These are phyloP conservation scores for Rhynchophorus ferrugineus DNA, from an alignment of 1,140 invertebrate species.

Conservation along the genomic window DNA sequence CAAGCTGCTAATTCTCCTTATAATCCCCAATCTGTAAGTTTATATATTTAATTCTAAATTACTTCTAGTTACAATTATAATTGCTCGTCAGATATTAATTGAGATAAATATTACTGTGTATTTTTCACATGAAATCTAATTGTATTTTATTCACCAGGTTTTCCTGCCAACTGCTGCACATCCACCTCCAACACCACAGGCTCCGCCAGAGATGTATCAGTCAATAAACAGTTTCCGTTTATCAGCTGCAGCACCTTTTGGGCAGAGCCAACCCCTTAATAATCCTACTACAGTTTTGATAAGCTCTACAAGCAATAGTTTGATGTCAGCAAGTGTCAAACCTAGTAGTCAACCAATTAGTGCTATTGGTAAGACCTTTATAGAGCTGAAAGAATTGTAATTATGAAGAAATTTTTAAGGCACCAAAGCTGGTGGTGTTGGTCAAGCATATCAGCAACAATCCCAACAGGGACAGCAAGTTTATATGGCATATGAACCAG, in stretches of 20 bases:
- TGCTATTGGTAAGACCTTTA: conserved; percentile 55
- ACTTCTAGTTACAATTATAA: background rate
- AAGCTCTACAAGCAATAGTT: conserved; percentile 76
- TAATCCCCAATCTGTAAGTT: conserved; percentile 51
- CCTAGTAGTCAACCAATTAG: conserved; percentile 75
- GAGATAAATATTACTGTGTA: no score
- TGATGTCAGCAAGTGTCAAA: conserved; percentile 85
- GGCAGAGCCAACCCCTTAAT: conserved; percentile 69
- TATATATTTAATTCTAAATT: conserved; percentile 29
- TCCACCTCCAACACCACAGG: conserved; percentile 45
- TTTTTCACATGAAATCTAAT: no score
- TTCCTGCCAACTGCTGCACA: conserved; percentile 56
- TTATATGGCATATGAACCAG: conserved; percentile 38
- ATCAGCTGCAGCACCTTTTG: conserved; percentile 56
- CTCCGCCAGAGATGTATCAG: conserved; percentile 72
- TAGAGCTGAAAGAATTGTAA: background rate
- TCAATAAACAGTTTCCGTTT: conserved; percentile 50
- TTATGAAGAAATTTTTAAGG: conserved; percentile 20
- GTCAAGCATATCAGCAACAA: conserved; percentile 40
- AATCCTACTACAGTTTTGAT: conserved; percentile 82
- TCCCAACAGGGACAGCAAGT: conserved; percentile 39
- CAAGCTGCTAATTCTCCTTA: conserved; percentile 50
- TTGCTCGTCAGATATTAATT: no score
- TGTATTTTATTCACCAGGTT: conserved; percentile 24
- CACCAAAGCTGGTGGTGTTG: conserved; percentile 39